phyloP scores from a whole-genome alignment of 2,888 invertebrate genomes.

The Nezara viridula region DNA sequence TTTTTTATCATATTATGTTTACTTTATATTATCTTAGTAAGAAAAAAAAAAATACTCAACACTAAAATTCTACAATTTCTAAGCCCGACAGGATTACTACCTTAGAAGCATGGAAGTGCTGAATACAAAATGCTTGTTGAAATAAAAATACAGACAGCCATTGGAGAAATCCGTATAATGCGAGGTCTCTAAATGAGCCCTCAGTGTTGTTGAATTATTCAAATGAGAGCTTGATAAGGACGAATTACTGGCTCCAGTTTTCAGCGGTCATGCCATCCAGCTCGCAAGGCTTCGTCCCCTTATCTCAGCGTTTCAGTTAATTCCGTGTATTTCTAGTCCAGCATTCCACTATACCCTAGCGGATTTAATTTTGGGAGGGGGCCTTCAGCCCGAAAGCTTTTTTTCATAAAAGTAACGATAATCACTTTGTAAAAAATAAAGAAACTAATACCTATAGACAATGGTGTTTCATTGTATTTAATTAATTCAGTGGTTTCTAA shows the following conservation, averaged over 20 bases:
- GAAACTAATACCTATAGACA: too few species aligned
- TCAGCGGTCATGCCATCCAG: not conserved
- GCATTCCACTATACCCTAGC: too few species aligned
- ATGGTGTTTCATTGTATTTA: too few species aligned
- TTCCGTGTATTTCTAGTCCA: not conserved
- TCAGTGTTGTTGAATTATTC: not conserved
- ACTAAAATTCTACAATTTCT: too few species aligned
- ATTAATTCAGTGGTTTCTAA: too few species aligned
- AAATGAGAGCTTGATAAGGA: not conserved
- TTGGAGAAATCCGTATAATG: not conserved
- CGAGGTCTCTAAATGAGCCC: not conserved
- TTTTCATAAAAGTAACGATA: too few species aligned
- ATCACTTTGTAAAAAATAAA: too few species aligned
- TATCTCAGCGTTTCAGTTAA: not conserved
- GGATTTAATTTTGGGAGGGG: too few species aligned
- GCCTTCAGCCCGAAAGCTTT: too few species aligned
- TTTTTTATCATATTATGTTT: too few species aligned
- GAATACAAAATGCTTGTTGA: not conserved
- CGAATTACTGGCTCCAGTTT: not conserved
- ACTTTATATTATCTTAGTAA: too few species aligned
- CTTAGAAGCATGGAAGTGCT: not conserved
- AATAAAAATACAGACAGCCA: not conserved
- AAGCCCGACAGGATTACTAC: not conserved
- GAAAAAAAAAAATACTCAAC: too few species aligned
- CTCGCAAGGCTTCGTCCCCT: not conserved